These are phyloP conservation scores for Microhierax caerulescens DNA, from an alignment of 2,797 vertebrate species.

Conservation along the genomic window DNA sequence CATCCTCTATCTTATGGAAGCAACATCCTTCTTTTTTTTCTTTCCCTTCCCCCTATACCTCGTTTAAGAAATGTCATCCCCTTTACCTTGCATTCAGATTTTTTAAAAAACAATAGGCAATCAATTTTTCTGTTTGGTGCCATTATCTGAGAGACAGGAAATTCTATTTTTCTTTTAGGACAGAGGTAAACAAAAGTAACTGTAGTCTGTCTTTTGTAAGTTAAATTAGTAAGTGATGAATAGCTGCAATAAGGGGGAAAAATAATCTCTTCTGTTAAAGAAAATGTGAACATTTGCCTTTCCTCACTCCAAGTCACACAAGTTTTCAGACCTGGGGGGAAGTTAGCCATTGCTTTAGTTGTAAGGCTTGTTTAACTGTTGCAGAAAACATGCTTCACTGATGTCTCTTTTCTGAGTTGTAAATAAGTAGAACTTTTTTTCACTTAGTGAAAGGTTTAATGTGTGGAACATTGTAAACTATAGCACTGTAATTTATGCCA, in stretches of 20 bases:
- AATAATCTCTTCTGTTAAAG: neutral
- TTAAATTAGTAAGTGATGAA: slow-evolving; percentile 16
- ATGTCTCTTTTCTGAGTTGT: neutral
- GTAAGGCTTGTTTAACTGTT: neutral
- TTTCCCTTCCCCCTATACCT: too few species aligned
- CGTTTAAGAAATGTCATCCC: neutral
- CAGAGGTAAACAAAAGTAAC: neutral
- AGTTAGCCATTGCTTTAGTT: neutral
- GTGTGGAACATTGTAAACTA: neutral
- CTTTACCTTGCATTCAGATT: neutral
- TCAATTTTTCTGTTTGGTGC: neutral
- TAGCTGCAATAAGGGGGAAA: neutral
- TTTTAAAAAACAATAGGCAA: neutral
- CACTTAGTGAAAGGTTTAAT: neutral
- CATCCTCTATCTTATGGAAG: neutral
- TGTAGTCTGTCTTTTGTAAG: neutral
- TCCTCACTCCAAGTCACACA: neutral
- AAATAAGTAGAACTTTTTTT: neutral
- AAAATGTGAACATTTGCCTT: neutral
- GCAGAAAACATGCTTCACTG: neutral
- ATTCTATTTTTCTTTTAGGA: slow-evolving; percentile 3
- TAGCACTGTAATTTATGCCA: neutral
- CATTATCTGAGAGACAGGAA: neutral
- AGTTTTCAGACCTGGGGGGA: neutral
- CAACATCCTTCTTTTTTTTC: neutral